A percentile compares a stretch with the other conserved stretches of the same genome.
Conservation (phyloP, 2,888 invertebrate genomes). For the Cheilosia urbana region DNA sequence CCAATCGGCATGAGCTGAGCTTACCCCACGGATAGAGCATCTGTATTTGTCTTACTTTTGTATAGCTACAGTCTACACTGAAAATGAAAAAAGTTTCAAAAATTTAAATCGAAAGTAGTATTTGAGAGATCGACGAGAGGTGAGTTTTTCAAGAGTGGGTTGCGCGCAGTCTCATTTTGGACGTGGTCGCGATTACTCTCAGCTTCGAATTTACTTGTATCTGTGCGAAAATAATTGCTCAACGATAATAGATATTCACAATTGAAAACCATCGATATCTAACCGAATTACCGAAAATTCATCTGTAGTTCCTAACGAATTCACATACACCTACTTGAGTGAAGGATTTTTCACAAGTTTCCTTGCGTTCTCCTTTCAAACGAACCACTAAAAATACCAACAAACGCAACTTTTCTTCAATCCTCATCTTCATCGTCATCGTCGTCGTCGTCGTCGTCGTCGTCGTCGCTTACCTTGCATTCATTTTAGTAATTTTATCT, state of each 20-base stretch:
- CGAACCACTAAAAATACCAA: constrained; percentile 2
- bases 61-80: not conserved
- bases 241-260: constrained; percentile 28
- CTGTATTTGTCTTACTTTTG: constrained; percentile 38
- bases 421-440: constrained; percentile 20
- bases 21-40: constrained; percentile 40
- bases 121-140: constrained; percentile 25
- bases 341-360: constrained; percentile 3
- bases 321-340: not conserved
- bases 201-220: constrained; percentile 40
- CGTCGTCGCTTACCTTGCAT: constrained; percentile 52
- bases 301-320: not conserved
- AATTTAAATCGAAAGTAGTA: constrained; percentile 57
- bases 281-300: constrained; percentile 29
- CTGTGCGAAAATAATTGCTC: constrained; percentile 29
- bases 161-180: constrained; percentile 77
- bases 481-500: constrained; percentile 66
- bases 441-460: constrained; percentile 25
- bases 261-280: constrained; percentile 43
- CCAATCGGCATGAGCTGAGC: constrained; percentile 50
- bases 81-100: constrained; percentile 50
- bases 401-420: constrained; percentile 8
- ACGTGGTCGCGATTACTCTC: constrained; percentile 76
- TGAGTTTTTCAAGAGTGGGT: constrained; percentile 70
- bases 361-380: constrained; percentile 1